phyloP scores from a whole-genome alignment of 2,113 vertebrate species.

The Anser cygnoides region DNA sequence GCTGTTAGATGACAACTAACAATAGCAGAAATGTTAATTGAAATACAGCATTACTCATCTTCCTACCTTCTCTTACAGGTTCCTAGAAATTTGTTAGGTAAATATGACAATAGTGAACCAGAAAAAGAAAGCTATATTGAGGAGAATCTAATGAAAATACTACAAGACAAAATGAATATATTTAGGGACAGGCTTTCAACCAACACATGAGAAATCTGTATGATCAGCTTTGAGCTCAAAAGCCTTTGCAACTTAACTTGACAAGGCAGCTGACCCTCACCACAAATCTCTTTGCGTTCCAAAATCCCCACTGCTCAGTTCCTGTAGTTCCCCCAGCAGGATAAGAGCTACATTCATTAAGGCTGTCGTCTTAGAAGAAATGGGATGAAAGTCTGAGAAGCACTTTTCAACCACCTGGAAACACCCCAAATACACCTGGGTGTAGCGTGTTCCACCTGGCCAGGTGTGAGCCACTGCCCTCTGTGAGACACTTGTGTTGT shows the following conservation, averaged over 20 bases:
- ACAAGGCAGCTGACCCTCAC: background rate
- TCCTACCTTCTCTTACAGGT: background rate
- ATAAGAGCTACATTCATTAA: background rate
- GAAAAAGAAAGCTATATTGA: background rate
- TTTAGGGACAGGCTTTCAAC: background rate
- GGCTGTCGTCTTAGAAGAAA: background rate
- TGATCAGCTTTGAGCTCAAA: background rate
- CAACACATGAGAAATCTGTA: background rate
- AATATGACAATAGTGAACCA: background rate
- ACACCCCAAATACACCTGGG: background rate
- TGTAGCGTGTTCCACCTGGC: background rate
- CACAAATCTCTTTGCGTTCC: background rate
- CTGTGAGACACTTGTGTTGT: background rate
- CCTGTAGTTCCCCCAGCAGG: background rate
- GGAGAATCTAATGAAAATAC: background rate
- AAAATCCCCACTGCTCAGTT: background rate
- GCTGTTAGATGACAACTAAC: background rate
- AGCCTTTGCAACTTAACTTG: background rate
- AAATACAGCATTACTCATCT: background rate
- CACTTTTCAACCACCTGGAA: background rate
- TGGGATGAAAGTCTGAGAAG: background rate
- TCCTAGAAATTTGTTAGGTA: background rate
- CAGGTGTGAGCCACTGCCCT: background rate
- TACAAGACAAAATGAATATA: background rate
- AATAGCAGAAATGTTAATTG: background rate